Percentiles rank a stretch among this genome's conserved stretches.
phyloP scores from a whole-genome alignment of 64 coral and sea anemone genomes.

The Platygyra sinensis region DNA sequence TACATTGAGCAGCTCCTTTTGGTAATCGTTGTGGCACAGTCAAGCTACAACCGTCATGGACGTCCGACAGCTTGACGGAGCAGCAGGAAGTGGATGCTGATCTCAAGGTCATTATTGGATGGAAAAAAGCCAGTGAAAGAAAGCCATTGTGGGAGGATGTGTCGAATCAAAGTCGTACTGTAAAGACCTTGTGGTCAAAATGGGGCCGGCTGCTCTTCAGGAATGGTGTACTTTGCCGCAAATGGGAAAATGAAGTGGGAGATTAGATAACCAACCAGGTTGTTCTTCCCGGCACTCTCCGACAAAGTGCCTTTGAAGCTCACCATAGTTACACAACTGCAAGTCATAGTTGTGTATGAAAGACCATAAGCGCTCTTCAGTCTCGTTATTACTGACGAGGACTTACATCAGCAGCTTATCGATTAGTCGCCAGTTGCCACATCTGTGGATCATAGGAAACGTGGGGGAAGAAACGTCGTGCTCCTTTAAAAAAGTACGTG shows the following conservation, averaged over 20 bases:
- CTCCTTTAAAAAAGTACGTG: constrained; percentile 14
- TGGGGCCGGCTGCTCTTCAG: background rate
- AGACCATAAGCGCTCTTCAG: constrained; percentile 43
- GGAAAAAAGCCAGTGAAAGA: background rate
- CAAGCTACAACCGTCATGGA: background rate
- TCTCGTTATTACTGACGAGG: constrained; percentile 53
- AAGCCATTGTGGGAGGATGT: background rate
- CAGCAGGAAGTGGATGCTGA: constrained; percentile 1
- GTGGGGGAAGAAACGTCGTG: constrained; percentile 4
- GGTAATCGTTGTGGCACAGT: background rate
- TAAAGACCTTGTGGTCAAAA: constrained; percentile 18
- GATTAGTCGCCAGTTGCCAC: constrained; percentile 28
- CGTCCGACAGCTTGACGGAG: background rate
- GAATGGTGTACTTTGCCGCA: constrained; percentile 4
- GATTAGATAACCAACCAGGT: constrained; percentile 17
- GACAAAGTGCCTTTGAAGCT: constrained; percentile 18
- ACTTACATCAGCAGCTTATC: constrained; percentile 16
- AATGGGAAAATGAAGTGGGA: constrained; percentile 7
- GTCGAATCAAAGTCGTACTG: background rate
- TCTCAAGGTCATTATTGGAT: background rate
- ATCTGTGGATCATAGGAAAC: constrained; percentile 54
- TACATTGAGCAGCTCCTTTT: background rate
- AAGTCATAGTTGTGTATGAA: constrained; percentile 26
- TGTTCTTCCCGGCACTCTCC: constrained; percentile 22
- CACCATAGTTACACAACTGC: constrained; percentile 44